Conservation (phyloP, 2,113 vertebrate species). For the Eolophus roseicapilla region DNA sequence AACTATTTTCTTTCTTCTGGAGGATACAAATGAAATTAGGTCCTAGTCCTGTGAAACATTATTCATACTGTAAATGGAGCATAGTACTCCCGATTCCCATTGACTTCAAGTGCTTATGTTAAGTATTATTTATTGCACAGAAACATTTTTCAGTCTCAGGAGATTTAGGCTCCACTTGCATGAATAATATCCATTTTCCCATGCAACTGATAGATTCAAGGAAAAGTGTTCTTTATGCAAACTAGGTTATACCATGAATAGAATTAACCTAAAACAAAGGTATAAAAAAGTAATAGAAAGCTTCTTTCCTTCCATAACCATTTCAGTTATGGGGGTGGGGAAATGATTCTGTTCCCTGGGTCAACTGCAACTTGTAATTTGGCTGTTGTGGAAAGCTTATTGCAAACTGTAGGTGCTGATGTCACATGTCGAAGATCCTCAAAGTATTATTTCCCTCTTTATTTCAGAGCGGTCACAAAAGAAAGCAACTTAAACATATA, state of each 20-base stretch:
- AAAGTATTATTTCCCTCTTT: background rate
- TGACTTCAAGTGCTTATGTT: constrained; percentile 39
- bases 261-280: constrained; percentile 24
- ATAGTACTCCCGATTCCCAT: constrained; percentile 24
- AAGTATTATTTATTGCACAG: constrained; percentile 34
- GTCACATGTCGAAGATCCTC: background rate
- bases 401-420: background rate
- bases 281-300: background rate
- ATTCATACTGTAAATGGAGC: constrained; percentile 15
- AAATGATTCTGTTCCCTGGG: background rate
- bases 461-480: background rate
- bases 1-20: background rate
- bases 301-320: background rate
- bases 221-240: constrained; percentile 27
- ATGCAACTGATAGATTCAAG: constrained; percentile 10
- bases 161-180: background rate
- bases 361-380: background rate
- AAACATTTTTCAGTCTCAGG: constrained; percentile 31
- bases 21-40: background rate
- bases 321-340: background rate
- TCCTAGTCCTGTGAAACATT: background rate
- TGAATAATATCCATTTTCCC: constrained; percentile 35
- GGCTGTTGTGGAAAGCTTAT: background rate
- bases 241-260: background rate
- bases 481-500: background rate